Evolutionary conservation across 1,140 invertebrate species (phyloP).

Genomic region (Asbolus verrucosus): DNA sequence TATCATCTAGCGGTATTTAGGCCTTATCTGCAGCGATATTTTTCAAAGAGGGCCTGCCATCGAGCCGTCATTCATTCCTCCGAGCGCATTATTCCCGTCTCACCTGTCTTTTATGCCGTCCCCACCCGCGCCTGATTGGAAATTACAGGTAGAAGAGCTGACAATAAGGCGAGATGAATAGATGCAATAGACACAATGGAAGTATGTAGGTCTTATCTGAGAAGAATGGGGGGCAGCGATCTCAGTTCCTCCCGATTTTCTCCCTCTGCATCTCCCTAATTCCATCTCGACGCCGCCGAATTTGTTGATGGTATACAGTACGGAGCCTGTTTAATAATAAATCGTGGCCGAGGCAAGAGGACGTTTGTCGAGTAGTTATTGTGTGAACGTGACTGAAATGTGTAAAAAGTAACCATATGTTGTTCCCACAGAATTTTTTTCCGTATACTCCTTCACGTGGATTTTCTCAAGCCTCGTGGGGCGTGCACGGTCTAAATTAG

Average conservation of each 20-base stretch:
- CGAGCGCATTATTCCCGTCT: conserved; percentile 11
- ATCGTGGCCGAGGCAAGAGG: background rate
- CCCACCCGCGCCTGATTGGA: conserved; percentile 20
- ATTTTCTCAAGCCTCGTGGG: too few species aligned
- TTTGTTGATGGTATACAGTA: too few species aligned
- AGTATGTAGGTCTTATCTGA: conserved; percentile 24
- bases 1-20: too few species aligned
- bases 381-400: conserved; percentile 26
- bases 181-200: conserved; percentile 31
- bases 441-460: background rate
- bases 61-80: background rate
- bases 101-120: conserved; percentile 32
- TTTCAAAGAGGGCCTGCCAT: too few species aligned
- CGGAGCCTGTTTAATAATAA: too few species aligned
- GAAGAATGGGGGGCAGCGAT: conserved; percentile 5
- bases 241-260: too few species aligned
- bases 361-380: background rate
- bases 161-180: conserved; percentile 34
- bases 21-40: too few species aligned
- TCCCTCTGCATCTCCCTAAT: too few species aligned
- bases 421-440: conserved; percentile 8
- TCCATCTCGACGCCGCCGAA: too few species aligned
- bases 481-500: conserved; percentile 13
- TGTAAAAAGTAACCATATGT: conserved; percentile 6
- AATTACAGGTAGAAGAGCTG: conserved; percentile 32